Evolutionary conservation across 1,140 invertebrate species (phyloP), one percentile per base, ranked within the genome.

Genomic region (Cyrtorhinus lividipennis): DNA sequence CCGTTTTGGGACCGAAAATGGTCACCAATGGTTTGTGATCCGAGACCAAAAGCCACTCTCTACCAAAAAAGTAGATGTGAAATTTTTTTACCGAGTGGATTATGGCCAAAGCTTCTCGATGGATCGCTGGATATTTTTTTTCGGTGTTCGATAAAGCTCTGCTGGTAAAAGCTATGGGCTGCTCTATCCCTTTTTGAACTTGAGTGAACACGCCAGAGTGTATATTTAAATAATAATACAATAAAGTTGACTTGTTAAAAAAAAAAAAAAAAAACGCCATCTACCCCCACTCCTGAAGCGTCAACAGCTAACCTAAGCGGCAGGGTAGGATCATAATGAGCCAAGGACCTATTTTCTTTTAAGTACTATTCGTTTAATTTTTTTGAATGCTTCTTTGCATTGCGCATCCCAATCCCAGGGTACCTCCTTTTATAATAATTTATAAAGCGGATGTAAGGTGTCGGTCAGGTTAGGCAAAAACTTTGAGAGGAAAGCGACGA

Each of bases 1-100:
- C n/a, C 25, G 23, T 59, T 59, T 59, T 24, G 15, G 57, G 57
- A 24, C 13, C 13, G 24, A 59, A 59, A 20, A 24, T 24, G 2
- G 57, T 12, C 13, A 59, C 18, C 57, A 59, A 25, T 12, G 57
- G 57, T 59, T 24, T 18, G 25, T 59, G 18, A 59, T 59, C 57
- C 15, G 18, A 22, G 10, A 10, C 18, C 57, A 59, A 59, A 20
- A 25, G 5, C 24, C 58, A 2, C n/a, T 59, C 26, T 26, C 24
- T 26, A 2, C 58, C 24, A 26, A 59, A 20, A 23, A 24, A 1
- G 22, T 66, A 57, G 18, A 68, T 24, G 15, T 66, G 53, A 44
- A 67, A 67, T 63, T 69, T 63, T 44, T 44, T 44, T 44, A 44
- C 38, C 38, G 38, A 44, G n/a, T 44, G 38, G n/a, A 44, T 44